Evolutionary conservation across 2,888 invertebrate genomes (phyloP).

Genomic region (Syrista parreyssii): DNA sequence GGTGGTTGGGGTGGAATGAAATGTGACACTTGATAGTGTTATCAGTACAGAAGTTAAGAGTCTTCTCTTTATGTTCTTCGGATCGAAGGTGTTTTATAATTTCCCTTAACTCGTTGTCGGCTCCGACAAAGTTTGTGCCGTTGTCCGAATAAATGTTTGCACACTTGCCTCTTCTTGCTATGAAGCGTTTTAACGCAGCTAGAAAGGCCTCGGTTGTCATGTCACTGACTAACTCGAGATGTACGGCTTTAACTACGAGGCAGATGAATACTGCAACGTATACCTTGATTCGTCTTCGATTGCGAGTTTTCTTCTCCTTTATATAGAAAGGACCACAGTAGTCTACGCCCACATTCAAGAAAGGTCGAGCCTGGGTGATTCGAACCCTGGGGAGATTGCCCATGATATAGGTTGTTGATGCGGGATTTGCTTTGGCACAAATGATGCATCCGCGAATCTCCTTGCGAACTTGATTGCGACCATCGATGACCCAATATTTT

Average conservation of each 20-base stretch:
- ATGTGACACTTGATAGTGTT: too few species aligned
- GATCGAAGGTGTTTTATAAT: conserved; percentile 1
- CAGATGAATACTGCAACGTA: conserved; percentile 28
- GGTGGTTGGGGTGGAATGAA: conserved; percentile 22
- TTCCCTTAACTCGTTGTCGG: background rate
- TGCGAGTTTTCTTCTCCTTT: conserved; percentile 23
- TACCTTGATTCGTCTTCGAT: conserved; percentile 21
- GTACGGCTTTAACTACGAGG: conserved; percentile 24
- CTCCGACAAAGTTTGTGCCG: conserved; percentile 25
- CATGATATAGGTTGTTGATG: conserved; percentile 11
- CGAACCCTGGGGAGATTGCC: conserved; percentile 20
- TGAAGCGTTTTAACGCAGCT: conserved; percentile 28
- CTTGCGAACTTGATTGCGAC: conserved; percentile 14
- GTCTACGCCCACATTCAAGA: conserved; percentile 18
- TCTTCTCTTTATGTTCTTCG: conserved; percentile 6
- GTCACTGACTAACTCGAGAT: conserved; percentile 24
- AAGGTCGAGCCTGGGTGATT: too few species aligned
- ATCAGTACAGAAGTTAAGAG: background rate
- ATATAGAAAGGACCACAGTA: conserved; percentile 26
- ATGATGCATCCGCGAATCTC: conserved; percentile 13
- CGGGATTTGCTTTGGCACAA: conserved; percentile 9
- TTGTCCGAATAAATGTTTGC: conserved; percentile 29
- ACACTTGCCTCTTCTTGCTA: conserved; percentile 17
- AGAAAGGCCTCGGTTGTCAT: conserved; percentile 27
- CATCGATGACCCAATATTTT: conserved; percentile 30